These are phyloP conservation scores for Pycnomerus fuliginosus DNA, from an alignment of 2,888 invertebrate species.

Conservation along the genomic window DNA sequence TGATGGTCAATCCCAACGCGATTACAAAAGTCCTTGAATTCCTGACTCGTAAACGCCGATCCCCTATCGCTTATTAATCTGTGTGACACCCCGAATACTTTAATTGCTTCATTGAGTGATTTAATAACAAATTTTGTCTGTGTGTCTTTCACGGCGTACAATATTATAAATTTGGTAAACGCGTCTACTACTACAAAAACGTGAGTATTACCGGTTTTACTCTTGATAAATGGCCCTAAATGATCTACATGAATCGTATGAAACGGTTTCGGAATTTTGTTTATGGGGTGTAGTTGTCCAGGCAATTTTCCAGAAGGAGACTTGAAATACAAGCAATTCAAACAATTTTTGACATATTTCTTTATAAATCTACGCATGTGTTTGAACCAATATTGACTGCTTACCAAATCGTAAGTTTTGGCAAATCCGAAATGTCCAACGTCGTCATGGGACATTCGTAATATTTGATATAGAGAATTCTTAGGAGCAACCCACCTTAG, in stretches of 20 bases:
- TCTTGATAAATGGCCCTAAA: constrained; percentile 24
- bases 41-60: not conserved
- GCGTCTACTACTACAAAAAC: constrained; percentile 3
- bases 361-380: constrained; percentile 15
- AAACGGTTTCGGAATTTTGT: constrained; percentile 22
- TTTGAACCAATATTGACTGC: constrained; percentile 22
- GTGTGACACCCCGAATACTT: not conserved
- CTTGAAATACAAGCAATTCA: constrained; percentile 23
- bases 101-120: not conserved
- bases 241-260: constrained; percentile 24
- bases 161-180: constrained; percentile 7
- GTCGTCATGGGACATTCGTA: constrained; percentile 31
- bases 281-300: constrained; percentile 22
- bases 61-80: not conserved
- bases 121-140: not conserved
- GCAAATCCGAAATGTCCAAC: constrained; percentile 37
- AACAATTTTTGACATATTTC: constrained; percentile 23
- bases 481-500: constrained; percentile 28
- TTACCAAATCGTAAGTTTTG: constrained; percentile 25
- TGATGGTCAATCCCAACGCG: not conserved
- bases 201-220: not conserved
- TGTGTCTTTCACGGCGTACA: constrained; percentile 2
- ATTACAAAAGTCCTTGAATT: not conserved
- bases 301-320: constrained; percentile 19
- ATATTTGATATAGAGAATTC: constrained; percentile 30